phyloP scores from a whole-genome alignment of 2,888 invertebrate genomes.

The Schizaphis graminum region DNA sequence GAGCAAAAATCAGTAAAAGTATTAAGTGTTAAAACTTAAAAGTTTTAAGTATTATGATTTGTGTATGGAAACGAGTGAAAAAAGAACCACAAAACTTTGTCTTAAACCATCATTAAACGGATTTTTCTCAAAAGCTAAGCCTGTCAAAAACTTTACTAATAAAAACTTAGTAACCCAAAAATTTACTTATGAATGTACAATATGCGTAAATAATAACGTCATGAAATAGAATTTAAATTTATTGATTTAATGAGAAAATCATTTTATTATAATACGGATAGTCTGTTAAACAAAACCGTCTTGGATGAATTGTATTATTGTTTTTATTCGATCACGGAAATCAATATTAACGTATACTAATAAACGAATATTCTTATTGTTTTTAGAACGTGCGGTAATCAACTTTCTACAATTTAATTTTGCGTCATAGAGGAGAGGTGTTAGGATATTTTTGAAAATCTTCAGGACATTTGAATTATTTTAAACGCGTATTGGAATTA shows the following conservation, averaged over 20 bases:
- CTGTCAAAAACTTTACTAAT: constrained; percentile 14
- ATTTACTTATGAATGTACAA: not conserved
- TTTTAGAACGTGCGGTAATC: not conserved
- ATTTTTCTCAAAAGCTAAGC: not conserved
- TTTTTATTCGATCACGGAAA: not conserved
- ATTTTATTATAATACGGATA: not conserved
- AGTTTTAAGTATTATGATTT: not conserved
- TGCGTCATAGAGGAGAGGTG: not conserved
- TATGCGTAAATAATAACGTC: not conserved
- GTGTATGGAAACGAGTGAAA: not conserved
- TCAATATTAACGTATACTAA: not conserved
- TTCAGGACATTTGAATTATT: not conserved
- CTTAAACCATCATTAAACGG: not conserved
- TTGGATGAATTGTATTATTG: not conserved
- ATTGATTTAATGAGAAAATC: not conserved
- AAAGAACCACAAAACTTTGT: not conserved
- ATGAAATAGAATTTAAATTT: not conserved
- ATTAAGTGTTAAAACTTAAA: not conserved
- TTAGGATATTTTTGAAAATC: not conserved
- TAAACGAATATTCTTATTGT: not conserved
- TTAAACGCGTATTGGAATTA: not conserved
- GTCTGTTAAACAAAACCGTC: not conserved
- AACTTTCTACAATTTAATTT: not conserved
- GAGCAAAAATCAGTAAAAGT: not conserved
- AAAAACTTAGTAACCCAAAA: constrained; percentile 7